Percentiles rank a stretch among this genome's conserved stretches.
Conservation (phyloP, 2,797 vertebrate genomes). For the Pseudochaenichthys georgianus region DNA sequence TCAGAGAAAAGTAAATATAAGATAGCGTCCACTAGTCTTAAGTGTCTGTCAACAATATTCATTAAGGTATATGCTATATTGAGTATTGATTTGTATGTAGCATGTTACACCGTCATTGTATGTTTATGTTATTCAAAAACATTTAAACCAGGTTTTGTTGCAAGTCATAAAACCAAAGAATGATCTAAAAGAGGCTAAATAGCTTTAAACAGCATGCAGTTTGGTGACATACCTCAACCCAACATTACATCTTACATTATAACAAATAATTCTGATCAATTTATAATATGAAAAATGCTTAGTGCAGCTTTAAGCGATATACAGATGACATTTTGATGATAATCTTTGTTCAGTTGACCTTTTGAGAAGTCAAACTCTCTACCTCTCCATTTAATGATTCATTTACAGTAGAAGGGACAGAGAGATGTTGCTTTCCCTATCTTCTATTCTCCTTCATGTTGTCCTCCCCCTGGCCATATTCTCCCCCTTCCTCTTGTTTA, state of each 20-base stretch:
- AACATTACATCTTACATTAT: background rate
- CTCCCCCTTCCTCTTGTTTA: slow-evolving; percentile 28
- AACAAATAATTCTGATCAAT: background rate
- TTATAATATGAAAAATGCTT: too few species aligned
- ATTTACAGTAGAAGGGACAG: background rate
- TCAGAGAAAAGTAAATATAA: too few species aligned
- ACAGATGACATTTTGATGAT: background rate
- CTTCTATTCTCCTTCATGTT: slow-evolving; percentile 8
- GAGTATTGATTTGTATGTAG: too few species aligned
- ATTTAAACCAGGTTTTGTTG: background rate
- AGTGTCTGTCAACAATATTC: too few species aligned
- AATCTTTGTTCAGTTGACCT: background rate
- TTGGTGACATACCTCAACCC: background rate
- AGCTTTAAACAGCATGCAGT: background rate
- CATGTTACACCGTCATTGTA: too few species aligned
- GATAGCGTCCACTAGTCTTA: too few species aligned
- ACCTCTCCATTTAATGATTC: slow-evolving; percentile 4
- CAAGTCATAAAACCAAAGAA: background rate
- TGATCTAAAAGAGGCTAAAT: background rate
- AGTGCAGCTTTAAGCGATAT: too few species aligned
- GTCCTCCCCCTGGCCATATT: slow-evolving; percentile 3
- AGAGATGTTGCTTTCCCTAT: background rate
- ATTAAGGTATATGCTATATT: too few species aligned
- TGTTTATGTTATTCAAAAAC: too few species aligned
- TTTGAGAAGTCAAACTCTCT: slow-evolving; percentile 1